Evolutionary conservation across 2,888 invertebrate genomes (phyloP), one percentile per base, ranked within the genome.

Genomic region (Petrophora chlorosata): DNA sequence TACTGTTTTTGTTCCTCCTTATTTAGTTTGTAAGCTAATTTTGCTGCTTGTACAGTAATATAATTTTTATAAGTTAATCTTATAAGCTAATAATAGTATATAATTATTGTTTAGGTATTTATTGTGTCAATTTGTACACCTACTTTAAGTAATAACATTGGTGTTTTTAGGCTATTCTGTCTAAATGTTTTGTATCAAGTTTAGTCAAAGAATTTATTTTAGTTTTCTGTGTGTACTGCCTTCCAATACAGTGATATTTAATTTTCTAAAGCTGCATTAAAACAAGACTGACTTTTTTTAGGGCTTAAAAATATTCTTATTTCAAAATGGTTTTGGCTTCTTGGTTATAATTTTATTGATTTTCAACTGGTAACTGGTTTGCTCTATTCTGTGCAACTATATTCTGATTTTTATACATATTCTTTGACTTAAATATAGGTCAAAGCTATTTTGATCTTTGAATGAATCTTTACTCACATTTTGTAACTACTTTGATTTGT

Each of bases 241-340:
- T 45, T 32, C 23, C 26, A 25, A 25, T 23, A 47, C 36, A 29
- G 22, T 14, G 25, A 33, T 22, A 36, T 46, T 29, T 30, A 17
- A 19, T 28, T 49, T 49, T 14, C 33, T 23, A n/a, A 25, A n/a
- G 17, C 16, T 42, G 29, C 44, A 30, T 48, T 29, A 22, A 38
- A 44, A 60, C 22, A 60, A 60, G 60, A 60, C 60, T 60, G 60
- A 58, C 36, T 57, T 59, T 55, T 59, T 50, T 56, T 56, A 55
- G 40, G 45, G 39, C 40, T 45, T n/a, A 25, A 30, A 14, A 35
- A 23, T 35, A 9, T 9, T 22, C 12, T n/a, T n/a, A n/a, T n/a
- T n/a, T n/a, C n/a, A n/a, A n/a, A n/a, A n/a, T n/a, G n/a, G n/a
- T n/a, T n/a, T n/a, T n/a, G n/a, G n/a, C n/a, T n/a, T n/a, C n/a